These are phyloP conservation scores for Drosophila willistoni DNA, from an alignment of 1,140 invertebrate species.

Conservation along the genomic window DNA sequence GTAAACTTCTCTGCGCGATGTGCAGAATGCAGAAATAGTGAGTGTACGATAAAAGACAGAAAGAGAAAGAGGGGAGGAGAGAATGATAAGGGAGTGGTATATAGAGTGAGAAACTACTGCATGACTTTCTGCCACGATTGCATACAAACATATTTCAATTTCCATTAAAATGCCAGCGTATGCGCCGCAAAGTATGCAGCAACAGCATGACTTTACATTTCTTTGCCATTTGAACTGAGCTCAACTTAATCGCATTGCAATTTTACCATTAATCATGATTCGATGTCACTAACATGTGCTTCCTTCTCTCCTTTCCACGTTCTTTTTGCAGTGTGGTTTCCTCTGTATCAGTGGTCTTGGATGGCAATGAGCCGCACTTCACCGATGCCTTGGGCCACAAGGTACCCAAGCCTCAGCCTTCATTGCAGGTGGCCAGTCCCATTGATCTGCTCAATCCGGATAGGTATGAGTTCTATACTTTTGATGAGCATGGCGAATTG, in stretches of 20 bases:
- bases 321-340: conserved; percentile 84
- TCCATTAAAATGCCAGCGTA: conserved; percentile 67
- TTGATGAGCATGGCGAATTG: conserved; percentile 91
- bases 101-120: conserved; percentile 27
- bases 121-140: conserved; percentile 64
- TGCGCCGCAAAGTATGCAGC: conserved; percentile 64
- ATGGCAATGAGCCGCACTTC: conserved; percentile 85
- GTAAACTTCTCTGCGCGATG: conserved; percentile 38
- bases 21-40: conserved; percentile 51
- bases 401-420: conserved; percentile 84
- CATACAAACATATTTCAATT: conserved; percentile 54
- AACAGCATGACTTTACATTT: conserved; percentile 23
- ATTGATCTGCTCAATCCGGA: conserved; percentile 90
- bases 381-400: conserved; percentile 87
- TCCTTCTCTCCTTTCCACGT: neutral
- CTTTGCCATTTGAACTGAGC: conserved; percentile 14
- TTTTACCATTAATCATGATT: conserved; percentile 53
- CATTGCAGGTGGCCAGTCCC: conserved; percentile 88
- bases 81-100: neutral
- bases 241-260: conserved; percentile 35
- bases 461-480: conserved; percentile 92
- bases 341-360: conserved; percentile 86
- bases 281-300: conserved; percentile 40
- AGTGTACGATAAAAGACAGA: neutral
- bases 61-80: neutral